Conservation (phyloP, 2,888 invertebrate genomes). For the Rhyacophila evoluta region DNA sequence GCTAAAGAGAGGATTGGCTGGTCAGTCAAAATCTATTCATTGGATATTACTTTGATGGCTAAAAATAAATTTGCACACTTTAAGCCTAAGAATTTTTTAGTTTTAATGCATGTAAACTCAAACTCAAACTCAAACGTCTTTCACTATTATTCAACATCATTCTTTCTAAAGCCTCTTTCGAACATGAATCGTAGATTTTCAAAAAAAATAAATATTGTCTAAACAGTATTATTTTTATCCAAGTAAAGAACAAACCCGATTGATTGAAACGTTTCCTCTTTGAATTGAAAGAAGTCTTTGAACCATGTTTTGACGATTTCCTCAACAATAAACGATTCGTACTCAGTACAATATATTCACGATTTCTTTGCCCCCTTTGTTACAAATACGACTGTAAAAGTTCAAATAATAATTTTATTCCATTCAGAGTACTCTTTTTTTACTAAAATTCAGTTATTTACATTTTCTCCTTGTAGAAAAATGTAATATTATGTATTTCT, state of each 20-base stretch:
- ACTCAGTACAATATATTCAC: neutral
- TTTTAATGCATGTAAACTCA: too few species aligned
- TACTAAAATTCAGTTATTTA: neutral
- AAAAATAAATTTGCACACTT: too few species aligned
- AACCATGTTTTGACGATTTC: slow-evolving; percentile 17
- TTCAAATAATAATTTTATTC: neutral
- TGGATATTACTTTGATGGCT: too few species aligned
- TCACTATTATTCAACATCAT: too few species aligned
- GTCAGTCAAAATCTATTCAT: too few species aligned
- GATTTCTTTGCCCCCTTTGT: neutral
- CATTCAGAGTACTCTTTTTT: neutral
- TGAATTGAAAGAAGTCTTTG: slow-evolving; percentile 11
- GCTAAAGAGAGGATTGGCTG: too few species aligned
- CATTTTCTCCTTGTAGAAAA: neutral
- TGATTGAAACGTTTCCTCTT: slow-evolving; percentile 16
- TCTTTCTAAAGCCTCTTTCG: too few species aligned
- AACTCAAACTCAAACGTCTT: too few species aligned
- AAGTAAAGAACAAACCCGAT: neutral
- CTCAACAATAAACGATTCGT: neutral
- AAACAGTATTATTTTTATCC: neutral
- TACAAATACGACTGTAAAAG: neutral
- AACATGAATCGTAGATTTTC: too few species aligned
- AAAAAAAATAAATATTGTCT: too few species aligned
- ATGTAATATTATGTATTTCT: too few species aligned
- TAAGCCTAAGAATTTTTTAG: too few species aligned